Conservation (phyloP, 1,140 invertebrate genomes). For the Latrodectus geometricus region DNA sequence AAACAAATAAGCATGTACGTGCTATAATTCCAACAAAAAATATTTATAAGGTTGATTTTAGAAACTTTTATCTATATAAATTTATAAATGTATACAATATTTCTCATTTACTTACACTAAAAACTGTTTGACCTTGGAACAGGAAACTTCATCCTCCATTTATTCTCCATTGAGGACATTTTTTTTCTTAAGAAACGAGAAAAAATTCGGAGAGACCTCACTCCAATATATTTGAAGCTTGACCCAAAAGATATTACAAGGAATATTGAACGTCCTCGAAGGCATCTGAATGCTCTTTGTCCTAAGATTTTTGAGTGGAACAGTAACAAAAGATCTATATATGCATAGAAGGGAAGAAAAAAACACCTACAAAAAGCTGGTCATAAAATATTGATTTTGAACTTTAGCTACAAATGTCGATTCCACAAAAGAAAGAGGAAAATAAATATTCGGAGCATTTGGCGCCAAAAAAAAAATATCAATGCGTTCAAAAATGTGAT, state of each 20-base stretch:
- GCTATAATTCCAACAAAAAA: too few species aligned
- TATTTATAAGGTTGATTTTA: too few species aligned
- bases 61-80: too few species aligned
- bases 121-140: too few species aligned
- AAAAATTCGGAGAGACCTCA: neutral
- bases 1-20: too few species aligned
- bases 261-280: neutral
- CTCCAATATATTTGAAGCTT: neutral
- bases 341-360: neutral
- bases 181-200: too few species aligned
- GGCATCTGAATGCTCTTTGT: neutral
- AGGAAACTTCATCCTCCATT: too few species aligned
- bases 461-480: neutral
- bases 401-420: slow-evolving; percentile 8
- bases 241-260: neutral
- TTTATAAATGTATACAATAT: too few species aligned
- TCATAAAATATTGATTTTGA: slow-evolving; percentile 12
- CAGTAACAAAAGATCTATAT: neutral
- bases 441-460: neutral
- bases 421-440: neutral
- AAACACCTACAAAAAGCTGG: neutral
- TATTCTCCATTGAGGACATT: too few species aligned
- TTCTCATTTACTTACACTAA: too few species aligned
- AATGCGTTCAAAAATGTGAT: neutral
- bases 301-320: neutral